Conservation (phyloP, 1,140 invertebrate species). For the Phenacoccus solenopsis region DNA sequence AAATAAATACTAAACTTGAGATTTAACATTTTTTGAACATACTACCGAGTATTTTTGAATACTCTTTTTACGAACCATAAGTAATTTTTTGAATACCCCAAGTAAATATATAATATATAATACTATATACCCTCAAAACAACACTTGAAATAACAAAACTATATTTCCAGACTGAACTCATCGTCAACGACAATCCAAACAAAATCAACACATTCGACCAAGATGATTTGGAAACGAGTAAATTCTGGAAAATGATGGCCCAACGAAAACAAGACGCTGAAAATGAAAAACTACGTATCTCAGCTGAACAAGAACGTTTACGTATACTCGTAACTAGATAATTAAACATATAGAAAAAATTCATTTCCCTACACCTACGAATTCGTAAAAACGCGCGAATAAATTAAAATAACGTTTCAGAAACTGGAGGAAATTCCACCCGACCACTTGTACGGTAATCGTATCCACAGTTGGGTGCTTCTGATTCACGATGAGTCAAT, state of each 20-base stretch:
- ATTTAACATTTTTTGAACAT: too few relatives aligned
- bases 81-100: too few relatives aligned
- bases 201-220: background rate
- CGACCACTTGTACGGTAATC: conserved; percentile 56
- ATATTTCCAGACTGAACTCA: background rate
- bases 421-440: conserved; percentile 25
- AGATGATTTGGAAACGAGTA: conserved; percentile 7
- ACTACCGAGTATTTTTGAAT: too few relatives aligned
- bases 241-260: conserved; percentile 19
- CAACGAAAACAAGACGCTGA: background rate
- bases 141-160: too few relatives aligned
- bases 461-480: conserved; percentile 75
- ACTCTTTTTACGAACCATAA: too few relatives aligned
- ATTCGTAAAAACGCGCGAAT: too few relatives aligned
- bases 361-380: too few relatives aligned
- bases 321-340: background rate
- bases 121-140: too few relatives aligned
- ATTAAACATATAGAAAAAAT: too few relatives aligned
- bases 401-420: conserved; percentile 6
- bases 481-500: conserved; percentile 40
- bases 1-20: too few relatives aligned
- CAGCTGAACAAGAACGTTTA: background rate
- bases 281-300: background rate
- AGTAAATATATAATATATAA: too few relatives aligned
- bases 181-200: background rate